Conservation (phyloP, 2,888 invertebrate species). For the Acanthosepion pharaonis region DNA sequence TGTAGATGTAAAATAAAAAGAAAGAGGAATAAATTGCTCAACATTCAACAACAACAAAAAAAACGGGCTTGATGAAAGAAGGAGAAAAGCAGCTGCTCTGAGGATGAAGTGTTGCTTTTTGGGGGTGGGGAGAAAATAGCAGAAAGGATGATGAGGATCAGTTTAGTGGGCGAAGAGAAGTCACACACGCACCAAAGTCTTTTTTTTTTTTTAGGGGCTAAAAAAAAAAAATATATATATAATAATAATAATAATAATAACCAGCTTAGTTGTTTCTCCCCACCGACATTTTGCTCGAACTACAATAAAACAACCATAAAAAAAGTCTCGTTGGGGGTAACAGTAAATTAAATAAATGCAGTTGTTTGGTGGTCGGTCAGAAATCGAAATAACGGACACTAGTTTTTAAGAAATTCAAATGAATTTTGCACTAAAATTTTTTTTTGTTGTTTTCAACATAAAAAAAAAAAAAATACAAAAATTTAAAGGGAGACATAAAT, state of each 20-base stretch:
- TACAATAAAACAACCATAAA: neutral
- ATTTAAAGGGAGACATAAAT: too few relatives aligned
- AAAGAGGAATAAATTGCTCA: neutral
- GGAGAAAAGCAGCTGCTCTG: neutral
- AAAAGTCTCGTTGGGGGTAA: too few relatives aligned
- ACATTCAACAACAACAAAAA: neutral
- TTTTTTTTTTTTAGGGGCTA: neutral
- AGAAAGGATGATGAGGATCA: neutral
- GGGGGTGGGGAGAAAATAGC: neutral
- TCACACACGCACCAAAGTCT: neutral
- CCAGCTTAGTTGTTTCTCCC: too few relatives aligned
- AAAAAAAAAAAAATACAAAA: too few relatives aligned
- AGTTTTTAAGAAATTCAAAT: neutral
- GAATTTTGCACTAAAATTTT: too few relatives aligned
- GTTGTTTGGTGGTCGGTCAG: neutral
- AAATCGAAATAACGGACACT: neutral
- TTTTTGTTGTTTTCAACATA: too few relatives aligned
- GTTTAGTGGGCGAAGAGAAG: neutral
- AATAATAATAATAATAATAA: neutral
- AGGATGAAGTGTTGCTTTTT: neutral
- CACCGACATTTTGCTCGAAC: neutral
- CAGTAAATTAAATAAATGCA: neutral
- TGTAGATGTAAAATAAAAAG: neutral
- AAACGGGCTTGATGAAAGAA: neutral
- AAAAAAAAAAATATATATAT: too few relatives aligned